Evolutionary conservation across 1,140 invertebrate genomes (phyloP), one percentile per base, ranked within the genome.

Genomic region (Ceratitis capitata): DNA sequence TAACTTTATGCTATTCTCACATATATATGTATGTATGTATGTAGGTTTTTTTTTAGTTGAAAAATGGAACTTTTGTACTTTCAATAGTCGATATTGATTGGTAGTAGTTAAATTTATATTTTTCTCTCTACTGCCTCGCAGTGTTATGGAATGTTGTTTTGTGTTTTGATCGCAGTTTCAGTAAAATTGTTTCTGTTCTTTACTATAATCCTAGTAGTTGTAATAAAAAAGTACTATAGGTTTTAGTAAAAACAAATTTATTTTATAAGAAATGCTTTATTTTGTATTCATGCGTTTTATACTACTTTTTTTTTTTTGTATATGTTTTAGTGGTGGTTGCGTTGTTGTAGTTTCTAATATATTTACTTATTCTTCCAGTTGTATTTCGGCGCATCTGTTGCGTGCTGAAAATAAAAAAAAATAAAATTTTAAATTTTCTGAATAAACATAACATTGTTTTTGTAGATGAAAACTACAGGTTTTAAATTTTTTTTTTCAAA

Each of bases 61-160:
- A 69, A 39, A 69, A 69, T 69, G 61, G 14, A 69, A 69, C n/a
- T 39, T 69, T 69, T 69, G 61, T 69, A 39, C 61, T 69, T 69
- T 69, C 61, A 69, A 69, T 69, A 69, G 32, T 39, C n/a, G 61
- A 39, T 69, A 69, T 69, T 35, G 26, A 35, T 69, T 35, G 35
- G 29, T 39, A 69, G 26, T 23, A 61, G 1, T n/a, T n/a, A n/a
- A n/a, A n/a, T n/a, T n/a, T n/a, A n/a, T n/a, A n/a, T n/a, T n/a
- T n/a, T 56, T 56, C 12, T 53, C 29, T 61, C 26, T 10, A 32
- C 29, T 61, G 23, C 58, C 12, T 61, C 39, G 32, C 61, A 69
- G 61, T 32, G 19, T 69, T 29, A 2, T 19, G 61, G 61, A 69
- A 69, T 69, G 61, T 69, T 69, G 7, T 69, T n/a, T n/a, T 69